A percentile compares a stretch with the other conserved stretches of the same genome.
These are phyloP conservation scores for Myotis yumanensis DNA, from an alignment of 2,113 vertebrate genomes.

Conservation along the genomic window DNA sequence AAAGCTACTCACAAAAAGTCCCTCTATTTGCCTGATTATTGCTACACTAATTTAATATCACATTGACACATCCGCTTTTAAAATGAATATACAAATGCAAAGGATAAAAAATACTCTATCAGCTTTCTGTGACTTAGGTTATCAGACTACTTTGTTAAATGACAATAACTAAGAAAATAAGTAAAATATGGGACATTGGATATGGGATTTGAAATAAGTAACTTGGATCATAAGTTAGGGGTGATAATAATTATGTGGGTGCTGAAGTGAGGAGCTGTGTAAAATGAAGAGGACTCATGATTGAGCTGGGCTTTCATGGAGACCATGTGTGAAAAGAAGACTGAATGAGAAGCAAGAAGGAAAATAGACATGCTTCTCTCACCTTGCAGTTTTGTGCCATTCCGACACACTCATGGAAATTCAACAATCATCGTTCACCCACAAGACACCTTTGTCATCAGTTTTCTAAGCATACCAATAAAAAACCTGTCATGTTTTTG, in stretches of 20 bases:
- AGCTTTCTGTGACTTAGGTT: background rate
- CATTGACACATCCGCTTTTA: background rate
- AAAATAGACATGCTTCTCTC: background rate
- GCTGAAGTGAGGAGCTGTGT: background rate
- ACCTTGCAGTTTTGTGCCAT: background rate
- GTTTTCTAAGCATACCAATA: conserved; percentile 66
- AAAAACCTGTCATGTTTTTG: conserved; percentile 67
- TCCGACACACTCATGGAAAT: background rate
- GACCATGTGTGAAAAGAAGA: background rate
- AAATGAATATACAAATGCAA: background rate
- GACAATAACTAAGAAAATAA: background rate
- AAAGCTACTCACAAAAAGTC: background rate
- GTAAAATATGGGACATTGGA: background rate
- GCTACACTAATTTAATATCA: background rate
- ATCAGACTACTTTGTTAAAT: background rate
- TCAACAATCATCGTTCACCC: conserved; percentile 48
- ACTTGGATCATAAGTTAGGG: background rate
- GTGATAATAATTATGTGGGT: accelerated
- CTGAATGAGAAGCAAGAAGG: background rate
- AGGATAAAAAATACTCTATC: background rate
- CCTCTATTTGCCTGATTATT: background rate
- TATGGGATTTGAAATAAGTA: background rate
- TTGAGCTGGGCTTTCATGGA: background rate
- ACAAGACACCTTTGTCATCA: conserved; percentile 57
- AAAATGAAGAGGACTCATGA: background rate